phyloP scores from a whole-genome alignment of 2,113 vertebrate species.

The Pteronura brasiliensis region DNA sequence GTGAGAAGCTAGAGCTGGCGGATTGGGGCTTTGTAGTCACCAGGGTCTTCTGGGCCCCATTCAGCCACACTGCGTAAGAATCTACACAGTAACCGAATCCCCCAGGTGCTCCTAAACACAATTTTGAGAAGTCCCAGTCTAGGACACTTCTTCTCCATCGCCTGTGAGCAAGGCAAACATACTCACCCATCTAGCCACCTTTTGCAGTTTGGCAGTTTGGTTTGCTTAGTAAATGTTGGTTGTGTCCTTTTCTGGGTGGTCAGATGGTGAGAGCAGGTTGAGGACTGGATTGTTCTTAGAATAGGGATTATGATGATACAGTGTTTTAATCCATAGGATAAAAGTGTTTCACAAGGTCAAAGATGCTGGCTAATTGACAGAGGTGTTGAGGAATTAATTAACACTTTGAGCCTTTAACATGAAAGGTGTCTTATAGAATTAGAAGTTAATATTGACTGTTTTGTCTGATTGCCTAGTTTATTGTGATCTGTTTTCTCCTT shows the following conservation, averaged over 20 bases:
- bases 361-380: constrained; percentile 53
- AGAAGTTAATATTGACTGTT: constrained; percentile 37
- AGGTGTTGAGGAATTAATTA: constrained; percentile 60
- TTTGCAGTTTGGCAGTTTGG: background rate
- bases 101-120: background rate
- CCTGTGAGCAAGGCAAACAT: background rate
- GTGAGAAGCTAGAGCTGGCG: background rate
- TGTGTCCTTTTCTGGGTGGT: background rate
- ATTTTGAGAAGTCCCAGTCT: background rate
- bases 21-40: background rate
- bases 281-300: background rate
- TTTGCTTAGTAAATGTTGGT: background rate
- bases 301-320: background rate
- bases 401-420: constrained; percentile 44
- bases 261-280: background rate
- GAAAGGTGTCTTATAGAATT: constrained; percentile 46
- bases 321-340: background rate
- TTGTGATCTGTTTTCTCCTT: constrained; percentile 33
- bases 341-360: background rate
- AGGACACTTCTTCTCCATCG: background rate
- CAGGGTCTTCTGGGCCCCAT: background rate
- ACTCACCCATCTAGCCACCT: background rate
- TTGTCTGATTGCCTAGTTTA: constrained; percentile 52
- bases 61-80: background rate
- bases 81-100: too few species aligned